These are phyloP conservation scores for Pangasius sanitwongsei DNA, from an alignment of 2,797 vertebrate species.

Conservation along the genomic window DNA sequence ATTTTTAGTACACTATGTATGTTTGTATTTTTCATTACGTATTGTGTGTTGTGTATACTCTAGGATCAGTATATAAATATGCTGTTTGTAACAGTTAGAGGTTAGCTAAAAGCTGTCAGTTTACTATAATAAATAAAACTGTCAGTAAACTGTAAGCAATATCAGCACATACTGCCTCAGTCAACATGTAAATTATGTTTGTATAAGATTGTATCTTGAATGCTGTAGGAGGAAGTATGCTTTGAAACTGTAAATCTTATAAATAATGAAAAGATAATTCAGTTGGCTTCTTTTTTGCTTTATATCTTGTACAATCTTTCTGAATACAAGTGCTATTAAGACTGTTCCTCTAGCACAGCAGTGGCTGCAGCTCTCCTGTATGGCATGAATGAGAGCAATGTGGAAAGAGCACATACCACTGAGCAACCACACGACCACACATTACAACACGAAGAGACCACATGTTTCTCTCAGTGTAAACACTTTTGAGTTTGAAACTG, in stretches of 20 bases:
- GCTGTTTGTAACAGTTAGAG: background rate
- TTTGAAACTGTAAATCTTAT: background rate
- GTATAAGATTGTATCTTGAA: background rate
- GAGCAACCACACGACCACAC: slow-evolving; percentile 20
- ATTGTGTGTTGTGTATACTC: background rate
- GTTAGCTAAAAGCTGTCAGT: background rate
- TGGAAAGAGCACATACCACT: slow-evolving; percentile 4
- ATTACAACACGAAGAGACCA: slow-evolving; percentile 30
- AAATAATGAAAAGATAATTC: background rate
- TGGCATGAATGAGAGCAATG: slow-evolving; percentile 10
- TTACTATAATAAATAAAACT: background rate
- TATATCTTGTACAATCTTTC: background rate
- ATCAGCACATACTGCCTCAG: background rate
- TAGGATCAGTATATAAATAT: background rate
- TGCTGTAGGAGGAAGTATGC: background rate
- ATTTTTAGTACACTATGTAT: background rate
- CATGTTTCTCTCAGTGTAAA: slow-evolving; percentile 36
- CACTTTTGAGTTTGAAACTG: slow-evolving; percentile 33
- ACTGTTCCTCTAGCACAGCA: background rate
- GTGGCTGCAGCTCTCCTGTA: background rate
- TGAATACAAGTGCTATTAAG: slow-evolving; percentile 5
- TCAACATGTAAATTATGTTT: background rate
- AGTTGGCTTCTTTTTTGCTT: background rate
- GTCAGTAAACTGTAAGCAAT: background rate
- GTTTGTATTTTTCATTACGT: slow-evolving; percentile 9